phyloP scores from a whole-genome alignment of 2,113 vertebrate genomes.

The Rissa tridactyla region DNA sequence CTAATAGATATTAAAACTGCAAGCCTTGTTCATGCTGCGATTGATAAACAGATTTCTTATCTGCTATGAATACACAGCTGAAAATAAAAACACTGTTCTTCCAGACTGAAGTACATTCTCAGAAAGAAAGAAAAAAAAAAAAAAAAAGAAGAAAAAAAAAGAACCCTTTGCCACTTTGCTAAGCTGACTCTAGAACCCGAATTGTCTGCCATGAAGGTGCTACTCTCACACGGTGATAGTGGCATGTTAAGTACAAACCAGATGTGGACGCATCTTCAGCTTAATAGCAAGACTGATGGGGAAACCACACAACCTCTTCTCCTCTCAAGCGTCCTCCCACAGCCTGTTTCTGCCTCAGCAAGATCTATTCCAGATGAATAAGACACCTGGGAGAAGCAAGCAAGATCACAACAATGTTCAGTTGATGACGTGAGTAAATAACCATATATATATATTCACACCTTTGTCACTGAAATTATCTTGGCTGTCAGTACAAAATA shows the following conservation, averaged over 20 bases:
- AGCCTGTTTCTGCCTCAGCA: neutral
- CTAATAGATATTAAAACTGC: neutral
- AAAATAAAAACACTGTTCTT: neutral
- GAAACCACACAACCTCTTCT: neutral
- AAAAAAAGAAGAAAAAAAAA: neutral
- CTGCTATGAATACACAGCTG: neutral
- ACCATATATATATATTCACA: neutral
- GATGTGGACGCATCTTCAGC: neutral
- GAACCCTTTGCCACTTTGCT: rapidly evolving
- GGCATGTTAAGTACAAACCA: neutral
- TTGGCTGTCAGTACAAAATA: neutral
- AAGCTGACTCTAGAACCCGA: neutral
- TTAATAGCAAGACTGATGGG: neutral
- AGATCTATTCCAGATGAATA: neutral
- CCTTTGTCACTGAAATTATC: neutral
- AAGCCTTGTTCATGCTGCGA: neutral
- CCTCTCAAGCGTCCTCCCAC: neutral
- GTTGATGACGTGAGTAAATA: neutral
- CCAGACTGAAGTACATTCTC: neutral
- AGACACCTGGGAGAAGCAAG: neutral
- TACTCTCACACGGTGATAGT: neutral
- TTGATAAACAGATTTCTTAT: neutral
- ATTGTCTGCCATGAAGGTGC: neutral
- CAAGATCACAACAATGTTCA: neutral
- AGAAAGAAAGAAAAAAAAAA: neutral